phyloP scores from a whole-genome alignment of 2,888 invertebrate species.

The Synergus laeviventris region DNA sequence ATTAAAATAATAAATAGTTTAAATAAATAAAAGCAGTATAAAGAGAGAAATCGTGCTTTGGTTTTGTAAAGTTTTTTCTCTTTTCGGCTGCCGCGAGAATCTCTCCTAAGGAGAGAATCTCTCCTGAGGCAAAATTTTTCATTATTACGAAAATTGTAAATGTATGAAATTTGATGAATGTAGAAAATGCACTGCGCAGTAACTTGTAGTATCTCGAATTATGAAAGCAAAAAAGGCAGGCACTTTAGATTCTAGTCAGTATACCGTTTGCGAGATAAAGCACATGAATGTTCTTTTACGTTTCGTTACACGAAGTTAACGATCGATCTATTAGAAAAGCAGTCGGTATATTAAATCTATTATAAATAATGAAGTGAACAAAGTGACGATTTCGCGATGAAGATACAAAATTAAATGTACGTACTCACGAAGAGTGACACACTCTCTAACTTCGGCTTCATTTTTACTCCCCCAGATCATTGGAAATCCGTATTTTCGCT shows the following conservation, averaged over 20 bases:
- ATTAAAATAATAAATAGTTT: neutral
- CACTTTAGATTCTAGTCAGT: slow-evolving; percentile 71
- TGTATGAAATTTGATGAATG: slow-evolving; percentile 24
- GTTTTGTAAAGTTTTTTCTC: neutral
- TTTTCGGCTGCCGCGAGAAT: slow-evolving; percentile 9
- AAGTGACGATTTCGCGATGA: slow-evolving; percentile 23
- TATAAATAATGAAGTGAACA: slow-evolving; percentile 8
- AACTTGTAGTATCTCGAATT: slow-evolving; percentile 38
- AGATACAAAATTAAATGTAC: slow-evolving; percentile 36
- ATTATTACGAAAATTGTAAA: slow-evolving; percentile 28
- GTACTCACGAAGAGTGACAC: slow-evolving; percentile 33
- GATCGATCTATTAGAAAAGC: slow-evolving; percentile 30
- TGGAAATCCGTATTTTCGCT: neutral
- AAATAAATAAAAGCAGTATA: neutral
- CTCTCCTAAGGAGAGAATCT: slow-evolving; percentile 36
- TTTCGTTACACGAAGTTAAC: slow-evolving; percentile 39
- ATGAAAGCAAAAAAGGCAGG: slow-evolving; percentile 45
- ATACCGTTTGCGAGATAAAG: slow-evolving; percentile 65
- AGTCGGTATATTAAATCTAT: slow-evolving; percentile 32
- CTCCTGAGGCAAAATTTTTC: slow-evolving; percentile 35
- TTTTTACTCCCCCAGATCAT: neutral
- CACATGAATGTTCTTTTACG: slow-evolving; percentile 55
- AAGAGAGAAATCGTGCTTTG: neutral
- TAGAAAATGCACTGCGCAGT: slow-evolving; percentile 34
- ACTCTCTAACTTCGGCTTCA: neutral